Conservation (phyloP, 2,113 vertebrate genomes). For the Zeus faber region DNA sequence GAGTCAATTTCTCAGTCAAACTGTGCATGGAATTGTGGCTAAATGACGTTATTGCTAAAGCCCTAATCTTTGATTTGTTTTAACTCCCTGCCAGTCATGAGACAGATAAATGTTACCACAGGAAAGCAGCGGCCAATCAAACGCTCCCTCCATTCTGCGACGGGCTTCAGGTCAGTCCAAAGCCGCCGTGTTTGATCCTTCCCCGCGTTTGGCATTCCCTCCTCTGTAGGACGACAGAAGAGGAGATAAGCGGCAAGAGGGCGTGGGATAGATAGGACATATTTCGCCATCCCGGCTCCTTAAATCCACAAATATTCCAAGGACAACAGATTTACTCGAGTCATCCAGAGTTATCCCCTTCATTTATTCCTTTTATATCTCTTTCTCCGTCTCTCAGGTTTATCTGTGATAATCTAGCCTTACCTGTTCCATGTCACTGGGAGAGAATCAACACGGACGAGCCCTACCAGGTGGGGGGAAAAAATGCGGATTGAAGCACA, state of each 20-base stretch:
- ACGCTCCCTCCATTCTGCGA: slow-evolving; percentile 88
- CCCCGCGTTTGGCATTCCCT: too few species aligned
- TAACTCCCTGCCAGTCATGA: slow-evolving; percentile 84
- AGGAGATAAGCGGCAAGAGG: background rate
- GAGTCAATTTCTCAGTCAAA: too few species aligned
- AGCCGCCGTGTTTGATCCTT: background rate
- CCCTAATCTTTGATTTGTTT: too few species aligned
- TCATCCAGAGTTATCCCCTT: too few species aligned
- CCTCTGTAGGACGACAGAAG: too few species aligned
- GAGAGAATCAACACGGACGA: slow-evolving; percentile 90
- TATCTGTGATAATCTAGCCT: slow-evolving; percentile 91
- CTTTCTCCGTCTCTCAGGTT: slow-evolving; percentile 75
- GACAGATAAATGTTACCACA: slow-evolving; percentile 88
- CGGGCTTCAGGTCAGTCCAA: slow-evolving; percentile 86
- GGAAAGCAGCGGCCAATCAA: slow-evolving; percentile 91
- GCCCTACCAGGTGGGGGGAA: slow-evolving; percentile 83
- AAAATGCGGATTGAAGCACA: too few species aligned
- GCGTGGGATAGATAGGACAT: too few species aligned
- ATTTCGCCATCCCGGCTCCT: background rate
- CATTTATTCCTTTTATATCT: slow-evolving; percentile 20
- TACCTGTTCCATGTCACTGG: slow-evolving; percentile 91
- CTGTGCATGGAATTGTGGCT: too few species aligned
- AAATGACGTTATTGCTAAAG: too few species aligned
- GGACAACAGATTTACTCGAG: background rate
- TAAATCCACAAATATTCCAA: background rate